Percentiles rank a stretch among this genome's conserved stretches.
phyloP scores from a whole-genome alignment of 2,113 vertebrate species.

The Centropus bengalensis region DNA sequence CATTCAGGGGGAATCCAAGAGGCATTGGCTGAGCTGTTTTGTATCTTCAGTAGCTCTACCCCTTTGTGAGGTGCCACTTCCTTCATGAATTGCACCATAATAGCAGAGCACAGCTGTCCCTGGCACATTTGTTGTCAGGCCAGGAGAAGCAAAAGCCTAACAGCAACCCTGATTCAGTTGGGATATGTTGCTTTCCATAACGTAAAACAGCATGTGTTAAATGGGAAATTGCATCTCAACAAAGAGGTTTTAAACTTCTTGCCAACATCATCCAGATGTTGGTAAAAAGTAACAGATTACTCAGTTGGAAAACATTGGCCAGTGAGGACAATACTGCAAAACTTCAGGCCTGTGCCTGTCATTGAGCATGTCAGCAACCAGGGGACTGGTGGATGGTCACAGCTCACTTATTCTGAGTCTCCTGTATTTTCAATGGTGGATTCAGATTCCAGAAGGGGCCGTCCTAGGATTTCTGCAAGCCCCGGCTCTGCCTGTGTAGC shows the following conservation, averaged over 20 bases:
- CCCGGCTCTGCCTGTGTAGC: too few species aligned
- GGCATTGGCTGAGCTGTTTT: too few species aligned
- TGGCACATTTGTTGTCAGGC: background rate
- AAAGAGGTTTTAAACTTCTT: background rate
- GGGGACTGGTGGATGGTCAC: too few species aligned
- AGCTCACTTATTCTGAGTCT: background rate
- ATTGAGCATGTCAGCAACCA: background rate
- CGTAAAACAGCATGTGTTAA: background rate
- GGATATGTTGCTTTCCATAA: background rate
- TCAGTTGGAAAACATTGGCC: background rate
- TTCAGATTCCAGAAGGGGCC: background rate
- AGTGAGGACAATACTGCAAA: background rate
- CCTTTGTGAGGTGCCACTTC: background rate
- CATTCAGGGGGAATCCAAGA: background rate
- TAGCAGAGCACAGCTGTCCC: background rate
- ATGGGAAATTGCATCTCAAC: background rate
- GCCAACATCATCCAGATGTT: background rate
- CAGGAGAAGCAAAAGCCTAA: background rate
- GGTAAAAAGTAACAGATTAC: too few species aligned
- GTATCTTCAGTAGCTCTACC: background rate
- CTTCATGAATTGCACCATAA: too few species aligned
- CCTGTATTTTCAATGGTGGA: background rate
- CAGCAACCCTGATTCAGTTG: background rate
- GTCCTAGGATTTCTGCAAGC: background rate
- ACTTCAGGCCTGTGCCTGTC: too few species aligned